Conservation (phyloP, 2,888 invertebrate genomes). For the Xestobium rufovillosum region DNA sequence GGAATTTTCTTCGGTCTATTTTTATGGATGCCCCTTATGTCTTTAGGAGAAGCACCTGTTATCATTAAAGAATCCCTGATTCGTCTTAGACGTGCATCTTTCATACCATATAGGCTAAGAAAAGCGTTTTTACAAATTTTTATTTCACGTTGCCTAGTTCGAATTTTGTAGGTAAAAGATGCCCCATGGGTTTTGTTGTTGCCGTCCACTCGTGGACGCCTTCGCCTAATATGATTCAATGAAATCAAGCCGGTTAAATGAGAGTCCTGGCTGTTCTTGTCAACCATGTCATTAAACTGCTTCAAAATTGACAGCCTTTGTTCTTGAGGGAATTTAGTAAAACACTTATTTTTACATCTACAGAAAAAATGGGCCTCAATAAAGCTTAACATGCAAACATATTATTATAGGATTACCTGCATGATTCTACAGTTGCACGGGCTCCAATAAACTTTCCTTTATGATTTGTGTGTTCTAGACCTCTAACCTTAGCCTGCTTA, state of each 20-base stretch:
- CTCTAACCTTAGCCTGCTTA: slow-evolving; percentile 14
- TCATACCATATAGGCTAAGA: slow-evolving; percentile 10
- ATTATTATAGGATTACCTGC: slow-evolving; percentile 1
- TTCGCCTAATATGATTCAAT: slow-evolving; percentile 10
- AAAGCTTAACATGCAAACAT: slow-evolving; percentile 1
- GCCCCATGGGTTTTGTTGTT: slow-evolving; percentile 10
- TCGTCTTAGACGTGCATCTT: slow-evolving; percentile 4
- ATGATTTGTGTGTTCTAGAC: slow-evolving; percentile 16
- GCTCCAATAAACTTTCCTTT: slow-evolving; percentile 8
- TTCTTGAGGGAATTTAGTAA: slow-evolving; percentile 1
- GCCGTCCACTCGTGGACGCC: slow-evolving; percentile 10
- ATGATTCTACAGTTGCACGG: slow-evolving; percentile 6
- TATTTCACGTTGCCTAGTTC: slow-evolving; percentile 3
- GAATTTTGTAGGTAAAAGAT: slow-evolving; percentile 9
- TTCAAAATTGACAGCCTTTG: slow-evolving; percentile 8
- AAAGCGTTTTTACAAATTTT: slow-evolving; percentile 9
- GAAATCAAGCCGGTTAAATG: slow-evolving; percentile 15
- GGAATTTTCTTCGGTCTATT: not conserved
- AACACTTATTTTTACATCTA: slow-evolving; percentile 3
- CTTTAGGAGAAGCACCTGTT: not conserved
- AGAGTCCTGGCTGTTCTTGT: slow-evolving; percentile 15
- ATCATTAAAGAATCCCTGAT: slow-evolving; percentile 1
- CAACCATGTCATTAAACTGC: slow-evolving; percentile 9
- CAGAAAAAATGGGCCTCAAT: not conserved
- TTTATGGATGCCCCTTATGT: slow-evolving; percentile 2